Evolutionary conservation across 2,888 invertebrate species (phyloP).

Genomic region (Melolontha melolontha): DNA sequence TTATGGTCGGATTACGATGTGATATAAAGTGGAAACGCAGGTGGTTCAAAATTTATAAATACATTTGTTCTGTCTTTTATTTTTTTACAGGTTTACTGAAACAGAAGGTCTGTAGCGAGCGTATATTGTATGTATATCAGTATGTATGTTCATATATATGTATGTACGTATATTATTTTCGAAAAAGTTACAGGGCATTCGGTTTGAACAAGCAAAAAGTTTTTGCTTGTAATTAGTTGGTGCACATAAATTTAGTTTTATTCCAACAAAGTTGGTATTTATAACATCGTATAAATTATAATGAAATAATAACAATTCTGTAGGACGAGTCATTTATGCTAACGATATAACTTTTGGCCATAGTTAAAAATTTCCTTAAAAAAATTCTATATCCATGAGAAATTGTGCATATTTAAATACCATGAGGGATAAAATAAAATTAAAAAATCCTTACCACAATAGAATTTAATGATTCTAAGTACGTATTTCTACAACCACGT

Average conservation of each 20-base stretch:
- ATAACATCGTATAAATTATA: no score
- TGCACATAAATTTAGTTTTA: neutral
- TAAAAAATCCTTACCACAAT: no score
- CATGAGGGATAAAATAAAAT: no score
- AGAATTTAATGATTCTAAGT: no score
- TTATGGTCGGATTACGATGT: conserved; percentile 39
- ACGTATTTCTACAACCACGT: no score
- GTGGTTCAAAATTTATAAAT: conserved; percentile 40
- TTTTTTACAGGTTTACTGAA: conserved; percentile 3
- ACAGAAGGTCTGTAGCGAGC: neutral
- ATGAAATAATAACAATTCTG: no score
- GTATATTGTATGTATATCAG: neutral
- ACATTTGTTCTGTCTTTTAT: conserved; percentile 26
- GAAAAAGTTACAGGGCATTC: neutral
- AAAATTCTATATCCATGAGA: no score
- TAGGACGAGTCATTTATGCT: no score
- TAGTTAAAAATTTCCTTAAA: no score
- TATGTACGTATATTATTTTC: neutral
- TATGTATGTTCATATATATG: conserved; percentile 1
- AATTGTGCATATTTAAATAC: no score
- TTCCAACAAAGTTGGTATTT: no score
- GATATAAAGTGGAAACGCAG: conserved; percentile 42
- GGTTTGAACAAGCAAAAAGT: neutral
- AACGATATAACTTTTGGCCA: no score
- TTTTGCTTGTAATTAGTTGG: neutral